A percentile compares a stretch with the other conserved stretches of the same genome.
phyloP scores from a whole-genome alignment of 2,888 invertebrate species.

The Pristionchus entomophagus region DNA sequence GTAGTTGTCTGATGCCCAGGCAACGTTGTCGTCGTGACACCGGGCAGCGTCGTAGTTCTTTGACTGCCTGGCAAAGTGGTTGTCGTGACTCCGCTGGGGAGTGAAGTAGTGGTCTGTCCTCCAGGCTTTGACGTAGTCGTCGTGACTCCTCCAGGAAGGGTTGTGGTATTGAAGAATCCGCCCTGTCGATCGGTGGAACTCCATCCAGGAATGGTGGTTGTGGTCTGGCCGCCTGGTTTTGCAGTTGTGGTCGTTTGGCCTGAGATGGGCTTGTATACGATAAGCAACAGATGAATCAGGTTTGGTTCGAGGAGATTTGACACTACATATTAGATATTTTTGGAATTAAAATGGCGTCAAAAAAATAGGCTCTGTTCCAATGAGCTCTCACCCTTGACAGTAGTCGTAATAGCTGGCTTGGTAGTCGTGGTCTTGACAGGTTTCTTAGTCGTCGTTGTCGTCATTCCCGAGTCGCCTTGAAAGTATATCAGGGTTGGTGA shows the following conservation, averaged over 20 bases:
- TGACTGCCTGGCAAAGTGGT: background rate
- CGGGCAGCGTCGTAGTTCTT: background rate
- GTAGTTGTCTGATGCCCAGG: background rate
- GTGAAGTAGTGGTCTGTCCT: background rate
- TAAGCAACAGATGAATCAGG: background rate
- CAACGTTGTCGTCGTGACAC: background rate
- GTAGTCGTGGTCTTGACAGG: background rate
- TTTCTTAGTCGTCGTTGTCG: background rate
- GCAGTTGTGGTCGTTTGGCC: background rate
- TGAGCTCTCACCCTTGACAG: background rate
- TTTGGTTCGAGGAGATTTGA: too few species aligned
- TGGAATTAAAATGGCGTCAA: too few species aligned
- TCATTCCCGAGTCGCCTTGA: background rate
- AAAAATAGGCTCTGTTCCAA: too few species aligned
- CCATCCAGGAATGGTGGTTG: background rate
- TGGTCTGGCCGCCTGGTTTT: background rate
- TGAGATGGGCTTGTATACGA: background rate
- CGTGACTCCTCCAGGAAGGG: background rate
- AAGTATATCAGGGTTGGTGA: background rate
- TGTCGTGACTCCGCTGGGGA: too few species aligned
- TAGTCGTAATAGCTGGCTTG: background rate
- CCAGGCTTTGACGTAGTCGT: background rate
- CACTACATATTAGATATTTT: too few species aligned
- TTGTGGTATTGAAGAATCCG: background rate
- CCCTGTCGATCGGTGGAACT: background rate